Conservation (phyloP, 2,888 invertebrate genomes). For the Craniophora ligustri region DNA sequence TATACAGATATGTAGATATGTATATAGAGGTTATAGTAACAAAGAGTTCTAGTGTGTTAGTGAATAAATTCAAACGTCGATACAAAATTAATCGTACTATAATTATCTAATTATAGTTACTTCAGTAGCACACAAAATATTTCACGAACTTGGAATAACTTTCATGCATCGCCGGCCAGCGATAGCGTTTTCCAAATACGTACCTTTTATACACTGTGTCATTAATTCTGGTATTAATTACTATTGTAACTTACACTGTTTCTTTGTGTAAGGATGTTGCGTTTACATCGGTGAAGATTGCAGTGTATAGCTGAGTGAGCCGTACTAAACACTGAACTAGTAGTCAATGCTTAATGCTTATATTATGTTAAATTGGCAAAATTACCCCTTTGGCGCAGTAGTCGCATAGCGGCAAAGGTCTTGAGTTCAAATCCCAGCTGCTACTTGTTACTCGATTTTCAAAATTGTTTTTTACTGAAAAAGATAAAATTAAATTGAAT, state of each 20-base stretch:
- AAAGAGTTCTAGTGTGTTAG: constrained; percentile 41
- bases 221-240: background rate
- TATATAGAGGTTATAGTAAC: constrained; percentile 33
- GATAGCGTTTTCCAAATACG: constrained; percentile 26
- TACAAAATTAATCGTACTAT: constrained; percentile 39
- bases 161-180: constrained; percentile 33
- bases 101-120: constrained; percentile 46
- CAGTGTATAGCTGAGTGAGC: background rate
- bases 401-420: too few relatives aligned
- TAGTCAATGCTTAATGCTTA: constrained; percentile 2
- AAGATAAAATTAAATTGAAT: too few relatives aligned
- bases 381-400: too few relatives aligned
- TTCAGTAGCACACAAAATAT: constrained; percentile 41
- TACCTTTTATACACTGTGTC: constrained; percentile 15
- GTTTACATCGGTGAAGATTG: constrained; percentile 3
- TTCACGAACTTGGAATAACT: constrained; percentile 48
- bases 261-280: background rate
- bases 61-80: constrained; percentile 25
- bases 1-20: too few relatives aligned
- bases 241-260: constrained; percentile 12
- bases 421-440: too few relatives aligned
- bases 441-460: too few relatives aligned
- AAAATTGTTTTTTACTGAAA: too few relatives aligned
- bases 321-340: background rate
- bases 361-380: background rate